phyloP scores from a whole-genome alignment of 2,797 vertebrate species.

The Coracias cyanogaster region DNA sequence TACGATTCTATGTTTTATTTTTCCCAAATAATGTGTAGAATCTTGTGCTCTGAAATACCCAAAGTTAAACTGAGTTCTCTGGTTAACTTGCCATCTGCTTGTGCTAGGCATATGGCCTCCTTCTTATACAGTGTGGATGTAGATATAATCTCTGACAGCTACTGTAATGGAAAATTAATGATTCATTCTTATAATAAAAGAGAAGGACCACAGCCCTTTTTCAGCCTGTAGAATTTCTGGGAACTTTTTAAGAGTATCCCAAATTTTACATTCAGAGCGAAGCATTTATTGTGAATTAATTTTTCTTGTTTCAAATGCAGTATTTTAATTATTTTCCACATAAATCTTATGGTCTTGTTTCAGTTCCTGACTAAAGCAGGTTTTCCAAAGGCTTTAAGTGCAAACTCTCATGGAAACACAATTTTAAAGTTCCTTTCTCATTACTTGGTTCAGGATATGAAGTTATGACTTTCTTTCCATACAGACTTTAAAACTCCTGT shows the following conservation, averaged over 20 bases:
- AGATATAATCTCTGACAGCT: neutral
- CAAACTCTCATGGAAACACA: neutral
- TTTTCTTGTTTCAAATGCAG: neutral
- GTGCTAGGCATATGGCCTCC: neutral
- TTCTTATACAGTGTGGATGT: neutral
- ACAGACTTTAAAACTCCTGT: neutral
- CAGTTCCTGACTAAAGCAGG: neutral
- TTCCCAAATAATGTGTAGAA: neutral
- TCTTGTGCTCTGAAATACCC: neutral
- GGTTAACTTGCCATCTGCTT: neutral
- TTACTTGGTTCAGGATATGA: neutral
- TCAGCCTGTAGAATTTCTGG: neutral
- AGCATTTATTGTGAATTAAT: neutral
- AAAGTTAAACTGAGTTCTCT: neutral
- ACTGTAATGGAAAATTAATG: neutral
- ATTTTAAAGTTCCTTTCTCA: neutral
- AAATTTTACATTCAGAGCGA: neutral
- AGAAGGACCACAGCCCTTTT: neutral
- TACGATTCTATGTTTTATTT: neutral
- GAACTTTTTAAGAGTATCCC: neutral
- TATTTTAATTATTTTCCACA: neutral
- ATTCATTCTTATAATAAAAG: neutral
- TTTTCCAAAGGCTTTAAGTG: slow-evolving; percentile 6
- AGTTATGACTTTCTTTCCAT: neutral
- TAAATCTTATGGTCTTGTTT: neutral